These are phyloP conservation scores for Cataglyphis hispanica DNA, from an alignment of 1,140 invertebrate species.

Conservation along the genomic window DNA sequence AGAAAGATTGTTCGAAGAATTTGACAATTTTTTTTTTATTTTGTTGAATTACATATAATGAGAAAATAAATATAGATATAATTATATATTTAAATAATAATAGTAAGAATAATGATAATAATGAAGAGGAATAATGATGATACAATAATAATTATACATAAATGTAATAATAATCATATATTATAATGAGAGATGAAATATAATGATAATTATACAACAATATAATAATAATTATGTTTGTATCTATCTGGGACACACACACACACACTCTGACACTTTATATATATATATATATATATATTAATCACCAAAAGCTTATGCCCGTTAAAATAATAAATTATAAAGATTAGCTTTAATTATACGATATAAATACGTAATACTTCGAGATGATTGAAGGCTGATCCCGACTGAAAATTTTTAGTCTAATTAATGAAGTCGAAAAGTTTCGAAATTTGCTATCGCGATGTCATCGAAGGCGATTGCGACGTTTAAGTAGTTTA, in stretches of 20 bases:
- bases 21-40: no score
- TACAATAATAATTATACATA: not conserved
- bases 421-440: not conserved
- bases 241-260: no score
- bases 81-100: not conserved
- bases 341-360: not conserved
- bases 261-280: no score
- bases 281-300: no score
- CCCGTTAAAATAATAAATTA: not conserved
- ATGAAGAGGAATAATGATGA: not conserved
- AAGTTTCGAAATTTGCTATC: not conserved
- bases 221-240: no score
- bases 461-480: conserved; percentile 2
- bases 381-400: not conserved
- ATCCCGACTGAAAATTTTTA: not conserved
- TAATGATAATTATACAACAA: no score
- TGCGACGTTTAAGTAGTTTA: conserved; percentile 8
- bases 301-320: no score
- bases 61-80: not conserved
- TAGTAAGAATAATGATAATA: not conserved
- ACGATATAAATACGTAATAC: not conserved
- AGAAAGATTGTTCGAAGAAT: no score
- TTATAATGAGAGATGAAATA: no score
- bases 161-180: no score
- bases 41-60: no score